Evolutionary conservation across 2,797 vertebrate species (phyloP), one percentile per base, ranked within the genome.

Genomic region (Sphenodon punctatus): DNA sequence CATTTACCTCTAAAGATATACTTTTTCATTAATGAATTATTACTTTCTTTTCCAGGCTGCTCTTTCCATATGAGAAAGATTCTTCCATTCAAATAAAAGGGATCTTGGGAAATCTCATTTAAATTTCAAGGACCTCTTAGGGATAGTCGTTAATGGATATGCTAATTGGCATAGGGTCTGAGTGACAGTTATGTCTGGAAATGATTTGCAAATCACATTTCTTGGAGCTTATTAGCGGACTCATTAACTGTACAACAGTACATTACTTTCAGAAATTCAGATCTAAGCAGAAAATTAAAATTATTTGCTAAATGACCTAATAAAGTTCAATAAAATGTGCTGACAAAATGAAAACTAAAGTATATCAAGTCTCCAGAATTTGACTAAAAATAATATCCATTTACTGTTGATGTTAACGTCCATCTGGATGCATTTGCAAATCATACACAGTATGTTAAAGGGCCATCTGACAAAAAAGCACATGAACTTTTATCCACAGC

Each of bases 281-380:
- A 95, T 94, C 94, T 95, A 96, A 96, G 95, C 96, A 95, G 92
- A 96, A 96, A 95, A 96, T 96, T 94, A 94, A 95, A 95, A 96
- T 96, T 96, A 96, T 96, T 96, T 95, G 95, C 94, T 96, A 96
- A 96, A 95, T 96, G 95, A 94, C 94, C 95, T 96, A 95, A 96
- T 95, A 95, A 96, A 95, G 96, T 94, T 83, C 92, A 95, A 92
- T 88, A 93, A 95, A 95, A 95, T 91, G 82, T 95, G 94, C 94
- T 94, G 91, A 95, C 90, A 92, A 94, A 94, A 94, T 90, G 85
- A 94, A 95, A 96, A 83, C 70, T 3, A 13, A 83, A 85, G 87
- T 90, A 68, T 76, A 92, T 85, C 77, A 85, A 58, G 87, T 66
- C 64, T 77, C 60, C 34, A 71, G 75, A 91, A 85, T 85, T 75